Conservation (phyloP, 2,888 invertebrate genomes). For the Stictocephala bisonia region DNA sequence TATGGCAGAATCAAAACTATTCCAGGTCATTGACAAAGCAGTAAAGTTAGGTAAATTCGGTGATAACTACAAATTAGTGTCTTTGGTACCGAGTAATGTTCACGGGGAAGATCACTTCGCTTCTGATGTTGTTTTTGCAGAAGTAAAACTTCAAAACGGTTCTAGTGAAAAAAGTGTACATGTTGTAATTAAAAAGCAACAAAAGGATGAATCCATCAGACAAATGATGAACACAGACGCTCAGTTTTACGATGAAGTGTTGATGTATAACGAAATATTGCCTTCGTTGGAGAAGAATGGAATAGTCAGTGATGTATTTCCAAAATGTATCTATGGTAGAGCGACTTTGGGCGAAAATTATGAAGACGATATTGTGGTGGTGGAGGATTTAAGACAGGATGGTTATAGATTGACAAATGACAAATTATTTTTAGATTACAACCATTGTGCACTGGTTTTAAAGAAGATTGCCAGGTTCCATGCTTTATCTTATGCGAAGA, state of each 20-base stretch:
- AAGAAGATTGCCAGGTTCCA: slow-evolving; percentile 56
- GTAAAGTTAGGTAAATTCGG: too few species aligned
- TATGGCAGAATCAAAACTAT: too few species aligned
- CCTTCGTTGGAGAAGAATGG: slow-evolving; percentile 49
- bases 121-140: too few species aligned
- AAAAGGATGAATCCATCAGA: background rate
- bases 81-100: too few species aligned
- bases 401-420: slow-evolving; percentile 48
- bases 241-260: slow-evolving; percentile 54
- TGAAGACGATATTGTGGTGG: slow-evolving; percentile 47
- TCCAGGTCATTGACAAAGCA: too few species aligned
- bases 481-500: slow-evolving; percentile 55
- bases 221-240: slow-evolving; percentile 20
- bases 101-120: too few species aligned
- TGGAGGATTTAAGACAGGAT: slow-evolving; percentile 50
- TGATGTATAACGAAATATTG: slow-evolving; percentile 53
- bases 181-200: slow-evolving; percentile 51
- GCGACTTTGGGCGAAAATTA: slow-evolving; percentile 9
- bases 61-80: too few species aligned
- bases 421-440: slow-evolving; percentile 53
- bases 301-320: slow-evolving; percentile 40
- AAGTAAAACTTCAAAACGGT: too few species aligned
- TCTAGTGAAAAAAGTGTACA: too few species aligned
- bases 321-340: slow-evolving; percentile 50
- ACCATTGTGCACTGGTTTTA: slow-evolving; percentile 54